Conservation (phyloP, 2,888 invertebrate species). For the Hemithea aestivaria region DNA sequence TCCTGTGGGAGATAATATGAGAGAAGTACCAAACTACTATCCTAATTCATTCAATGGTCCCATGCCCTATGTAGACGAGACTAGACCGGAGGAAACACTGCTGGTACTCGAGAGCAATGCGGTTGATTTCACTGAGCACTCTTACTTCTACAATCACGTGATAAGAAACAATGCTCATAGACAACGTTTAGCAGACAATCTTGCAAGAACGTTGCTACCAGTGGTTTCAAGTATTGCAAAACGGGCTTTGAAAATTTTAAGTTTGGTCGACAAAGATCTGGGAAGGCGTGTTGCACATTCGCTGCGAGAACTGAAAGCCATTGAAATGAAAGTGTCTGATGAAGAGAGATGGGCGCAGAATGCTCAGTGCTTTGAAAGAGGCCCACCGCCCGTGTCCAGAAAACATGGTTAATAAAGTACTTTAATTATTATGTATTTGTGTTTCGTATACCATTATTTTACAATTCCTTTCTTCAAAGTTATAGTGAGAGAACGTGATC, state of each 20-base stretch:
- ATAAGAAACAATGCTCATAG: conserved; percentile 74
- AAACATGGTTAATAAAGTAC: background rate
- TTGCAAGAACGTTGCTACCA: conserved; percentile 10
- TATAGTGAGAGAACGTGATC: no score
- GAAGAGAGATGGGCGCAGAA: conserved; percentile 11
- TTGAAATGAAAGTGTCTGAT: conserved; percentile 4
- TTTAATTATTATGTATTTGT: background rate
- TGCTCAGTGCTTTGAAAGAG: conserved; percentile 17
- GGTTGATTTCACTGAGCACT: conserved; percentile 75
- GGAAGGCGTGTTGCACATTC: conserved; percentile 78
- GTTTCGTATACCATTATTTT: no score
- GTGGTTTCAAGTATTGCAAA: conserved; percentile 59
- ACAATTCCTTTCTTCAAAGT: no score
- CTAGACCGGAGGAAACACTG: conserved; percentile 26
- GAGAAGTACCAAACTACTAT: conserved; percentile 38
- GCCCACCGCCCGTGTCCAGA: conserved; percentile 1
- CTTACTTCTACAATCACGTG: conserved; percentile 83
- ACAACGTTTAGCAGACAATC: conserved; percentile 14
- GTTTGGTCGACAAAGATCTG: conserved; percentile 85
- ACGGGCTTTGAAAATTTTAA: conserved; percentile 86
- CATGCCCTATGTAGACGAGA: conserved; percentile 35
- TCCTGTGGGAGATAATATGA: conserved; percentile 32
- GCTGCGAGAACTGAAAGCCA: conserved; percentile 16
- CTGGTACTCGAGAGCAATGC: conserved; percentile 32
- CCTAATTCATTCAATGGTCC: conserved; percentile 43